phyloP scores from a whole-genome alignment of 2,113 vertebrate species.

The Enhydra lutris region DNA sequence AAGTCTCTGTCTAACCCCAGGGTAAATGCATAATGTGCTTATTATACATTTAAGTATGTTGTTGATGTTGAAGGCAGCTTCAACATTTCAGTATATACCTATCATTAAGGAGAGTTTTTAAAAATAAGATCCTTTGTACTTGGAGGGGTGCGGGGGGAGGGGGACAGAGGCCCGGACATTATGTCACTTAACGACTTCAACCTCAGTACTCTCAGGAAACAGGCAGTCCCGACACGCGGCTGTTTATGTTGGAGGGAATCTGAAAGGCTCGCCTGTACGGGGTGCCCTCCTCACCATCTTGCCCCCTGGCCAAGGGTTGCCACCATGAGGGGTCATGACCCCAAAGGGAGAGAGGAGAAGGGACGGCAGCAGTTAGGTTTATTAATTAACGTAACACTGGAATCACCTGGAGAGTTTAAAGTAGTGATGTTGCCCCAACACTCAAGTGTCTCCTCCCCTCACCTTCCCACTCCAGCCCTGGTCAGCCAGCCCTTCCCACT shows the following conservation, averaged over 20 bases:
- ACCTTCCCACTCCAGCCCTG: not conserved
- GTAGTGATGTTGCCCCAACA: too few relatives aligned
- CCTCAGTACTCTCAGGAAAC: not conserved
- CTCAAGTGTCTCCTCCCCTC: not conserved
- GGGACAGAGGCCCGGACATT: not conserved
- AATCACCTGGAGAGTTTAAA: not conserved
- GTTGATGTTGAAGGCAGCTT: constrained; percentile 59
- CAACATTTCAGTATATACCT: constrained; percentile 55
- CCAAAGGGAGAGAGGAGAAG: not conserved
- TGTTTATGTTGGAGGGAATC: not conserved
- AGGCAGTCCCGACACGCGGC: not conserved
- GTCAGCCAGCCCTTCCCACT: not conserved
- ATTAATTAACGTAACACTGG: not conserved
- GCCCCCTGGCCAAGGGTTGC: not conserved
- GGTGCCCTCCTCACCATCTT: not conserved
- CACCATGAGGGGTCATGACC: not conserved
- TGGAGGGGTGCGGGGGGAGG: not conserved
- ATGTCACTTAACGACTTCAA: not conserved
- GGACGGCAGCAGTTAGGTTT: not conserved
- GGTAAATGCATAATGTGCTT: constrained; percentile 60
- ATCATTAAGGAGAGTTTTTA: constrained; percentile 58
- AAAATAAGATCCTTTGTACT: constrained; percentile 53
- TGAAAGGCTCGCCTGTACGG: not conserved
- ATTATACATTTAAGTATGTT: constrained; percentile 68
- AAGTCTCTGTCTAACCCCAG: constrained; percentile 49